These are phyloP conservation scores for Pseudochirops cupreus DNA, from an alignment of 2,797 vertebrate species.

Conservation along the genomic window DNA sequence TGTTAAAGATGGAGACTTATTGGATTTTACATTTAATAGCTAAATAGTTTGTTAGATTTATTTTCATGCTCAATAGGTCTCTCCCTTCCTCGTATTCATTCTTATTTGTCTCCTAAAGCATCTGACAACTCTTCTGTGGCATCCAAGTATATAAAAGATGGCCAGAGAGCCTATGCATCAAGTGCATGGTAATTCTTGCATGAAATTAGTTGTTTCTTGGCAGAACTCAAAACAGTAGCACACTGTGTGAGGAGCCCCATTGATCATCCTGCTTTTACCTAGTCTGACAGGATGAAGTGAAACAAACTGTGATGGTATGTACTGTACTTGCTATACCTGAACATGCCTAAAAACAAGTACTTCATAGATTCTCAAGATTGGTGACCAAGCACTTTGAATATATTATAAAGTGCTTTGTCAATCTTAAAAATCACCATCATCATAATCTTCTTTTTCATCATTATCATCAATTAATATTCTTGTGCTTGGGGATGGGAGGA, in stretches of 20 bases:
- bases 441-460: background rate
- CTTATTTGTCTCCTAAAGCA: constrained; percentile 51
- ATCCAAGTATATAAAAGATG: constrained; percentile 47
- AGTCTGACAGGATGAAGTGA: constrained; percentile 25
- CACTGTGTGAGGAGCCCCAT: constrained; percentile 44
- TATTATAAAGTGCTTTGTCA: background rate
- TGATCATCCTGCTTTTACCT: constrained; percentile 13
- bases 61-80: background rate
- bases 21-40: background rate
- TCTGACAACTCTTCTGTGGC: constrained; percentile 31
- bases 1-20: background rate
- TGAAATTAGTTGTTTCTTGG: constrained; percentile 71
- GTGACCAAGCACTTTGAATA: background rate
- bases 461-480: background rate
- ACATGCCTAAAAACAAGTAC: background rate
- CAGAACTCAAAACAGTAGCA: constrained; percentile 60
- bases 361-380: background rate
- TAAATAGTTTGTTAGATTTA: background rate
- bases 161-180: constrained; percentile 49
- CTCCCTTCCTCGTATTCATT: constrained; percentile 45
- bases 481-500: background rate
- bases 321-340: constrained; percentile 5
- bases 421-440: background rate
- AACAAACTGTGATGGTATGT: background rate
- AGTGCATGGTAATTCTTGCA: constrained; percentile 52